A percentile compares a stretch with the other conserved stretches of the same genome.
Conservation (phyloP, 2,888 invertebrate genomes). For the Anthophora plumipes region DNA sequence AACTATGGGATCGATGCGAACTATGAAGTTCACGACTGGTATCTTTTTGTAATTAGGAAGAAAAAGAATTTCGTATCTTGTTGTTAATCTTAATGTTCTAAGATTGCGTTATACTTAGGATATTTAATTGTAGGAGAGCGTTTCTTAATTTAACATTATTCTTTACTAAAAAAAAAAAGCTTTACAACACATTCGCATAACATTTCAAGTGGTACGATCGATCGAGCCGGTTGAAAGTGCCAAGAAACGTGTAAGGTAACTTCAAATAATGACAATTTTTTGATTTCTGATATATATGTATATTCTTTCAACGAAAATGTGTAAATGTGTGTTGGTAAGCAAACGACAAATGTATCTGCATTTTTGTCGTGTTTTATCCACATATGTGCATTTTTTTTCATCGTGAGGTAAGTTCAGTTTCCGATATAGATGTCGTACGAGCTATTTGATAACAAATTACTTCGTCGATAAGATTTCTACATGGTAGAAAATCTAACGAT, state of each 20-base stretch:
- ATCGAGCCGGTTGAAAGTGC: conserved; percentile 5
- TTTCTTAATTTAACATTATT: conserved; percentile 42
- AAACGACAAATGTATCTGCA: conserved; percentile 46
- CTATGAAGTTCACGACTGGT: conserved; percentile 56
- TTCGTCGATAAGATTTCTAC: neutral
- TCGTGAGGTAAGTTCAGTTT: conserved; percentile 34
- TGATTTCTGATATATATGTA: conserved; percentile 12
- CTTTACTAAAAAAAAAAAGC: conserved; percentile 32
- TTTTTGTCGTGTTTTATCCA: conserved; percentile 47
- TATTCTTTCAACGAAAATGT: neutral
- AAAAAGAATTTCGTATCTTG: conserved; percentile 24
- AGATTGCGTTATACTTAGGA: conserved; percentile 50
- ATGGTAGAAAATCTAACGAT: neutral
- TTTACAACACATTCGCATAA: conserved; percentile 42
- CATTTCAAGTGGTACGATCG: conserved; percentile 9
- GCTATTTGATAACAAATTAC: neutral
- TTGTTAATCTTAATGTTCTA: conserved; percentile 41
- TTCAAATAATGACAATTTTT: conserved; percentile 2
- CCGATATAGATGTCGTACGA: conserved; percentile 39
- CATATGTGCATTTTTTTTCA: conserved; percentile 53
- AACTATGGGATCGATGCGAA: neutral
- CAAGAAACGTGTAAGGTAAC: conserved; percentile 7
- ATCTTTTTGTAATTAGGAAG: conserved; percentile 42
- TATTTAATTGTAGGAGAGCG: conserved; percentile 63
- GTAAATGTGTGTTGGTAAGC: conserved; percentile 27